Conservation (phyloP, 2,113 vertebrate genomes). For the Setophaga kirtlandii region DNA sequence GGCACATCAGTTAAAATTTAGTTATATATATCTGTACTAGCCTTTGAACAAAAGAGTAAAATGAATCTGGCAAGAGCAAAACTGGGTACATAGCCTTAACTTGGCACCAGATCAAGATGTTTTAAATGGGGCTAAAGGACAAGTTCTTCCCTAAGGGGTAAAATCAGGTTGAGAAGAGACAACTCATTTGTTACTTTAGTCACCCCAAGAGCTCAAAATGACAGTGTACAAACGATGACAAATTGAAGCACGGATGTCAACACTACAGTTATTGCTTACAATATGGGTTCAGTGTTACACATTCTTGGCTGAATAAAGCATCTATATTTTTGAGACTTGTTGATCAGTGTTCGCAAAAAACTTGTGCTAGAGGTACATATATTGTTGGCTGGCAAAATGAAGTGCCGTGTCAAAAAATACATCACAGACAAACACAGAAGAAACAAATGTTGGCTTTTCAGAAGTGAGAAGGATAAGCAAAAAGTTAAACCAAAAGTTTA, state of each 20-base stretch:
- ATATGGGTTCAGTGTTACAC: neutral
- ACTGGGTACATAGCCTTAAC: neutral
- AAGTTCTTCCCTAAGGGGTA: slow-evolving; percentile 21
- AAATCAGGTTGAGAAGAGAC: slow-evolving; percentile 25
- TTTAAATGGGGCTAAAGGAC: slow-evolving; percentile 43
- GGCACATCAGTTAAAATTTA: neutral
- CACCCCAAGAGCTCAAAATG: slow-evolving; percentile 19
- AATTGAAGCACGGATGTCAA: slow-evolving; percentile 43
- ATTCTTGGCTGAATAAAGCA: neutral
- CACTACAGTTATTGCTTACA: neutral
- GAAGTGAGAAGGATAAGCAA: neutral
- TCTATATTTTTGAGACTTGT: neutral
- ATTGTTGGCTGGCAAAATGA: neutral
- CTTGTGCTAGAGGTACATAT: neutral
- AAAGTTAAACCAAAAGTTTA: neutral
- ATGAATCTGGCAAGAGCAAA: neutral
- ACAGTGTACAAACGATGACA: slow-evolving; percentile 58
- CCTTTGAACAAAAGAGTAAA: neutral
- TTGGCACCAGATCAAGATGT: neutral
- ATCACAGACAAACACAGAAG: neutral
- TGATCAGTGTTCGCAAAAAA: neutral
- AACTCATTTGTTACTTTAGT: slow-evolving; percentile 51
- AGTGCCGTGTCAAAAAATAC: neutral
- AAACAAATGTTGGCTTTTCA: neutral
- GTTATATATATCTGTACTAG: neutral